These are phyloP conservation scores for Oreochromis aureus DNA, from an alignment of 2,113 vertebrate species.

Conservation along the genomic window DNA sequence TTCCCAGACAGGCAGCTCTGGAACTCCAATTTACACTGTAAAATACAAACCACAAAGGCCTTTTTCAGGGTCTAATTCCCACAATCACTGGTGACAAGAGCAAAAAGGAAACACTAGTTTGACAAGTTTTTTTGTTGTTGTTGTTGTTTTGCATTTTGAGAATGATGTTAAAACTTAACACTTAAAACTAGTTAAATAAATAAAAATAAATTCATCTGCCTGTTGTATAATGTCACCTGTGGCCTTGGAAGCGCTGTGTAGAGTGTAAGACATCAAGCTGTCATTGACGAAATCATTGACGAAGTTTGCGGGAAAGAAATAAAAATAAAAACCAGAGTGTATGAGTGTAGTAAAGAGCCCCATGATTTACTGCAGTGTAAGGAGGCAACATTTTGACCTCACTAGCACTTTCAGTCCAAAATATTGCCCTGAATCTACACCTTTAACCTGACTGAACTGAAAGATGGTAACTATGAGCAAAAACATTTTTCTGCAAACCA, in stretches of 20 bases:
- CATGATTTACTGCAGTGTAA: not conserved
- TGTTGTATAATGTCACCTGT: not conserved
- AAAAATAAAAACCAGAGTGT: not conserved
- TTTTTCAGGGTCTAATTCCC: not conserved
- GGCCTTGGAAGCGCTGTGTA: not conserved
- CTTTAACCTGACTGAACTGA: not conserved
- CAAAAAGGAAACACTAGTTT: not conserved
- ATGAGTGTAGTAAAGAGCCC: not conserved
- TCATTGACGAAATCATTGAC: not conserved
- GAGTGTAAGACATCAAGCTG: not conserved
- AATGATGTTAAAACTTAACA: not conserved
- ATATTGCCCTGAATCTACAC: not conserved
- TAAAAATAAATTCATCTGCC: not conserved
- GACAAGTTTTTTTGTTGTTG: not conserved
- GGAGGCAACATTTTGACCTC: not conserved
- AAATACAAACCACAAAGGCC: not conserved
- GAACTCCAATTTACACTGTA: slow-evolving; percentile 93
- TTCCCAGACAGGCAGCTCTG: slow-evolving; percentile 88
- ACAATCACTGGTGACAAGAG: not conserved
- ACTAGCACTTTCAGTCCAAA: not conserved
- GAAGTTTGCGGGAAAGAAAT: not conserved
- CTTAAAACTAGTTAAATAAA: not conserved
- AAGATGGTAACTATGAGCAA: not conserved
- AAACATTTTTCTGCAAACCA: not conserved
- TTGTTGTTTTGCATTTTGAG: not conserved